Evolutionary conservation across 2,113 vertebrate species (phyloP).

Genomic region (Passer domesticus): DNA sequence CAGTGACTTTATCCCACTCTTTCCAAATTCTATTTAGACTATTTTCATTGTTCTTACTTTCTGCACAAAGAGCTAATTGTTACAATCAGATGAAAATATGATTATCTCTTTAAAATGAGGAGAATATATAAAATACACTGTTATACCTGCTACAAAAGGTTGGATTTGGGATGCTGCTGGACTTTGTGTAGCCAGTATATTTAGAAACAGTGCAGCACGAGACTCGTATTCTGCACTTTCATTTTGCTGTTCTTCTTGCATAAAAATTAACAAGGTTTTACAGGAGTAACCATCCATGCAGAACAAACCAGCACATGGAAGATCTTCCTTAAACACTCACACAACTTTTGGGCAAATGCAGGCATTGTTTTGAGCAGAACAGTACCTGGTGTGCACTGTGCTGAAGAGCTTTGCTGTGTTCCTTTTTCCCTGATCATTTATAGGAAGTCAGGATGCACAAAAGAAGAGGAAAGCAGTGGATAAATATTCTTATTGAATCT

Average conservation of each 20-base stretch:
- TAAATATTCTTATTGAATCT: not conserved
- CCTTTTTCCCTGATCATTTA: not conserved
- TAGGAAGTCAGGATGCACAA: not conserved
- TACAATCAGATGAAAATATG: not conserved
- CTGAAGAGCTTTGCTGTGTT: not conserved
- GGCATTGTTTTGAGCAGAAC: not conserved
- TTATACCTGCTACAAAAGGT: not conserved
- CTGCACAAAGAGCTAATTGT: not conserved
- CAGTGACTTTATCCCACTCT: not conserved
- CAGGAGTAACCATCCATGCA: not conserved
- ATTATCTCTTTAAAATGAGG: not conserved
- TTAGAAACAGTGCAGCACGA: not conserved
- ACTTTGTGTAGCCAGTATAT: not conserved
- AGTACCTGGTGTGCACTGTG: not conserved
- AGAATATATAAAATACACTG: not conserved
- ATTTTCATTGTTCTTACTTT: not conserved
- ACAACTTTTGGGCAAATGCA: not conserved
- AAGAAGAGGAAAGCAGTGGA: not conserved
- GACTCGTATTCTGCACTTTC: not conserved
- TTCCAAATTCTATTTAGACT: not conserved
- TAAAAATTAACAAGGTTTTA: not conserved
- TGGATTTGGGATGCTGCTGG: not conserved
- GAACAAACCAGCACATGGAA: not conserved
- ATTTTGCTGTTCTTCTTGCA: not conserved
- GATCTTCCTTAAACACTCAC: not conserved